A percentile compares a stretch with the other conserved stretches of the same genome.
Evolutionary conservation across 1,140 invertebrate genomes (phyloP).

Genomic region (Potamilus streckersoni): DNA sequence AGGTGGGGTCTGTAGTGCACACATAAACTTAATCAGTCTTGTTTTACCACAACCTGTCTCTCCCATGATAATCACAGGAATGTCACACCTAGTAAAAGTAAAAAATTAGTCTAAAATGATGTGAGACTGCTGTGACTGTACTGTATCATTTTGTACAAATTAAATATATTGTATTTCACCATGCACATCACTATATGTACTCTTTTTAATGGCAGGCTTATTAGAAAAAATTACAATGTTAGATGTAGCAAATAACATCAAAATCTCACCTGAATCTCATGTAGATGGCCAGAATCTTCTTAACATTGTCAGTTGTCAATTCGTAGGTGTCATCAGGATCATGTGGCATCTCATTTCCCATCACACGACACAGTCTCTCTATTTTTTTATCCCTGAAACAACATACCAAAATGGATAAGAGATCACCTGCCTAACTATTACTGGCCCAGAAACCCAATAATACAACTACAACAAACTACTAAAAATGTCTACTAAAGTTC

Average conservation of each 20-base stretch:
- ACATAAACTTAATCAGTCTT: constrained; percentile 58
- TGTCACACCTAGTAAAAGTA: constrained; percentile 47
- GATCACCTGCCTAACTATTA: too few relatives aligned
- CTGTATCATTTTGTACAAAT: too few relatives aligned
- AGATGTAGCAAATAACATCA: too few relatives aligned
- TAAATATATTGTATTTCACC: too few relatives aligned
- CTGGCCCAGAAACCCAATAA: too few relatives aligned
- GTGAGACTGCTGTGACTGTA: too few relatives aligned
- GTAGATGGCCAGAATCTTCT: constrained; percentile 63
- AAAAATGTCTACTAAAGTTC: too few relatives aligned
- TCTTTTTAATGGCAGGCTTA: too few relatives aligned
- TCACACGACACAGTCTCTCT: constrained; percentile 40
- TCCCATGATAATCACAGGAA: constrained; percentile 66
- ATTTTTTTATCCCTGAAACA: constrained; percentile 27
- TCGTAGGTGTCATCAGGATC: constrained; percentile 59
- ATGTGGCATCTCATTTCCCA: constrained; percentile 39
- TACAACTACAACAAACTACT: too few relatives aligned
- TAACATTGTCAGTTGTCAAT: constrained; percentile 61
- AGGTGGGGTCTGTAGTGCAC: constrained; percentile 49
- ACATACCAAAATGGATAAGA: not conserved
- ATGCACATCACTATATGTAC: too few relatives aligned
- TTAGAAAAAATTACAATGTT: too few relatives aligned
- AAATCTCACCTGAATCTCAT: constrained; percentile 54
- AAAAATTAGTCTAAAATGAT: too few relatives aligned
- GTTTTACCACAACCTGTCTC: constrained; percentile 68